A percentile compares a stretch with the other conserved stretches of the same genome.
Conservation (phyloP, 1,140 invertebrate species). For the Brachionus rotundiformis region DNA sequence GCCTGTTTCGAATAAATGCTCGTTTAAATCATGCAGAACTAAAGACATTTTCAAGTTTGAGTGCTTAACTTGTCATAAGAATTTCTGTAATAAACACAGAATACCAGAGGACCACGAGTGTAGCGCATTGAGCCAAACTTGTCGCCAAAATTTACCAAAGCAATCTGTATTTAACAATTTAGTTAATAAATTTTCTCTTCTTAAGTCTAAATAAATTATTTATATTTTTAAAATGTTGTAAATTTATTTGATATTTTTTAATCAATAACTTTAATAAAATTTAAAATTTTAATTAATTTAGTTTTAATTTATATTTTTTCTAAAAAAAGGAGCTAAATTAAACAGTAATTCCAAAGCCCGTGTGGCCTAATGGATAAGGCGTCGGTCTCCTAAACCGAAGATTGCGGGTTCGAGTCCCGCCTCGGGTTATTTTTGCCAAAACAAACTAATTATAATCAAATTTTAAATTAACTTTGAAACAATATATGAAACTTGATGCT, state of each 20-base stretch:
- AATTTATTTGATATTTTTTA: no score
- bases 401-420: constrained; percentile 64
- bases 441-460: not conserved
- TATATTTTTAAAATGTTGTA: not conserved
- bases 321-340: not conserved
- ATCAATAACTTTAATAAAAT: no score
- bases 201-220: constrained; percentile 42
- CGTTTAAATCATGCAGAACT: not conserved
- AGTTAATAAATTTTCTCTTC: constrained; percentile 29
- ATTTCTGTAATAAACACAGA: constrained; percentile 46
- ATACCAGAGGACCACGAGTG: constrained; percentile 47
- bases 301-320: not conserved
- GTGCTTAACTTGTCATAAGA: constrained; percentile 7
- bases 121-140: not conserved
- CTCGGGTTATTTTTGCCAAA: constrained; percentile 54
- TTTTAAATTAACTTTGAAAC: not conserved
- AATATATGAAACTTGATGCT: no score
- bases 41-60: constrained; percentile 32
- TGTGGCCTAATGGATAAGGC: constrained; percentile 66
- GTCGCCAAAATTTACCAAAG: not conserved
- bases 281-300: no score
- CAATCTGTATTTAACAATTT: not conserved
- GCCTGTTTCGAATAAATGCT: not conserved
- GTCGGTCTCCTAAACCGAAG: constrained; percentile 66
- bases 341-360: constrained; percentile 12